Conservation (phyloP, 2,797 vertebrate genomes). For the Cynodonichthys magdalenae region DNA sequence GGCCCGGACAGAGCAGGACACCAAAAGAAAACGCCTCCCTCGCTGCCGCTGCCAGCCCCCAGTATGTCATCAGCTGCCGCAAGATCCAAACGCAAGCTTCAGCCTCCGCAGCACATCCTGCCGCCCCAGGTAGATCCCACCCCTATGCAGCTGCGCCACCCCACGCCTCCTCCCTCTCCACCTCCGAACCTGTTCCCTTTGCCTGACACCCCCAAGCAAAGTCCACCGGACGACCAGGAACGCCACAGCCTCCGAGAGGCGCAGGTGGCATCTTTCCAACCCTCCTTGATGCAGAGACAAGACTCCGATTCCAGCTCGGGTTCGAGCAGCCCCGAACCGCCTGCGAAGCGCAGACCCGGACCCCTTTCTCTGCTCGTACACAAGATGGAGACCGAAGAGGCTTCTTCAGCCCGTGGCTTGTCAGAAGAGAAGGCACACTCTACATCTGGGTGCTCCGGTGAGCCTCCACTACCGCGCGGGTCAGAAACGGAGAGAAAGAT, state of each 20-base stretch:
- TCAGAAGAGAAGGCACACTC: conserved; percentile 43
- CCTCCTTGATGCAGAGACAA: conserved; percentile 65
- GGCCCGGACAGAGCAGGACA: conserved; percentile 55
- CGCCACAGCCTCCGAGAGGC: conserved; percentile 40
- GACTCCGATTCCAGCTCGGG: conserved; percentile 81
- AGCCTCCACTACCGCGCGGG: conserved; percentile 35
- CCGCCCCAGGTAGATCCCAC: conserved; percentile 76
- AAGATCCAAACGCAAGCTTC: conserved; percentile 82
- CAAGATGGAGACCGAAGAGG: conserved; percentile 81
- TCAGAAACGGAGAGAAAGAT: conserved; percentile 38
- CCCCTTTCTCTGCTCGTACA: conserved; percentile 79
- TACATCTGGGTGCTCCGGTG: conserved; percentile 30
- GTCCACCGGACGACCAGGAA: conserved; percentile 79
- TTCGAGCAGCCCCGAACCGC: conserved; percentile 86
- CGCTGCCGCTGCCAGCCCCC: conserved; percentile 54
- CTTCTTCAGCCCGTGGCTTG: conserved; percentile 27
- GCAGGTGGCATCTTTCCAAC: conserved; percentile 46
- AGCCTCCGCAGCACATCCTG: conserved; percentile 83
- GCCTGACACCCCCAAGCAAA: conserved; percentile 86
- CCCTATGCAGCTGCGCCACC: conserved; percentile 79
- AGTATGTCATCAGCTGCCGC: conserved; percentile 47
- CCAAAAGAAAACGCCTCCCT: conserved; percentile 53
- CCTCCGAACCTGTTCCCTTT: conserved; percentile 82
- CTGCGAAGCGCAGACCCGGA: conserved; percentile 69
- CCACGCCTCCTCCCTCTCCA: conserved; percentile 82